These are phyloP conservation scores for Drosophila maculinotata DNA, from an alignment of 2,888 invertebrate genomes.

Conservation along the genomic window DNA sequence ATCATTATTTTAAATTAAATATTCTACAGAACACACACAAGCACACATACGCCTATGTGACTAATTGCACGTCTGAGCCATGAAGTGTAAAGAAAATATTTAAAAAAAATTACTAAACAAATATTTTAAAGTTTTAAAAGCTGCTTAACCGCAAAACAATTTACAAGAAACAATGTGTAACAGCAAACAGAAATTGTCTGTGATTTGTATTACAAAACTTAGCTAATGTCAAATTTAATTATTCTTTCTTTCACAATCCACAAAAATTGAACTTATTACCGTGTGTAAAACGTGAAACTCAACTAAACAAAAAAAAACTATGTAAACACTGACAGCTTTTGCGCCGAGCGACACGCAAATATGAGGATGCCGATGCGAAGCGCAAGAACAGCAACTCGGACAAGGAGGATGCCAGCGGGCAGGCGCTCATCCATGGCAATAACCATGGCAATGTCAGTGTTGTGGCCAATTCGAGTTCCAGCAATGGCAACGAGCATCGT, in stretches of 20 bases:
- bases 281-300: constrained; percentile 31
- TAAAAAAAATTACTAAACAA: constrained; percentile 32
- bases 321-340: constrained; percentile 48
- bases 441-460: constrained; percentile 22
- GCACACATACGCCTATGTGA: constrained; percentile 54
- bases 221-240: constrained; percentile 76
- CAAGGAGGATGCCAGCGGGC: constrained; percentile 69
- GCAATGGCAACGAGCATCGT: constrained; percentile 78
- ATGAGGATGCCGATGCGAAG: constrained; percentile 79
- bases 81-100: constrained; percentile 28
- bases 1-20: constrained; percentile 12
- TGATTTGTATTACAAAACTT: constrained; percentile 44
- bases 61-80: constrained; percentile 67
- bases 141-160: constrained; percentile 34
- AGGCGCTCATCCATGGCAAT: constrained; percentile 68
- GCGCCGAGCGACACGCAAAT: constrained; percentile 63
- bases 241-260: constrained; percentile 68
- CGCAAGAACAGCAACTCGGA: constrained; percentile 84
- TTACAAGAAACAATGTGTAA: constrained; percentile 15
- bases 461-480: constrained; percentile 15
- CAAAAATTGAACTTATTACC: constrained; percentile 30
- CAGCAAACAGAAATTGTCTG: constrained; percentile 28
- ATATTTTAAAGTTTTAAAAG: constrained; percentile 13
- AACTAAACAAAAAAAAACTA: neutral
- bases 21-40: constrained; percentile 32